Percentiles rank a stretch among this genome's conserved stretches.
Evolutionary conservation across 2,888 invertebrate genomes (phyloP).

Genomic region (Hecatera dysodea): DNA sequence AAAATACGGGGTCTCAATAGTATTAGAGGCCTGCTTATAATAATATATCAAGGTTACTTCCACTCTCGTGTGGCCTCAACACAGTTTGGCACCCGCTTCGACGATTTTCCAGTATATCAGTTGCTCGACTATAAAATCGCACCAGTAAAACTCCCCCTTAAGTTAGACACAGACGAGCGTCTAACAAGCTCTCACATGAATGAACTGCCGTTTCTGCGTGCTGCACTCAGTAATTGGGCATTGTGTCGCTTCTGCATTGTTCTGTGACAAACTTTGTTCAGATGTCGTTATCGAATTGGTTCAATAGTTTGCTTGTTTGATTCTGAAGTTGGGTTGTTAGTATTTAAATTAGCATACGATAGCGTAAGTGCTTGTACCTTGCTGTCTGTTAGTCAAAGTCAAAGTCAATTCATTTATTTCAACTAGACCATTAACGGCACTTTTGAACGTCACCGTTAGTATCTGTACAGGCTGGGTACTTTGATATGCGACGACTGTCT

Average conservation of each 20-base stretch:
- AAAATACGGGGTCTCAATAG: not conserved
- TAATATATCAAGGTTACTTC: too few relatives aligned
- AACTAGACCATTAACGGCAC: too few relatives aligned
- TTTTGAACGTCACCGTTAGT: too few relatives aligned
- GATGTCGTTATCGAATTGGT: slow-evolving; percentile 58
- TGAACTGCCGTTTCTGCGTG: slow-evolving; percentile 75
- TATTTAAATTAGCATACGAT: slow-evolving; percentile 37
- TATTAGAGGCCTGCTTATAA: not conserved
- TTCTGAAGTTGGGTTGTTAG: slow-evolving; percentile 27
- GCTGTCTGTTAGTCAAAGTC: slow-evolving; percentile 6
- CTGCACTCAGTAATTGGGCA: slow-evolving; percentile 79
- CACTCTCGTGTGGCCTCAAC: not conserved
- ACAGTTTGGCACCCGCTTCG: not conserved
- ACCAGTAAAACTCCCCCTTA: slow-evolving; percentile 51
- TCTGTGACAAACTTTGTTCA: slow-evolving; percentile 69
- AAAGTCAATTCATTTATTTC: too few relatives aligned
- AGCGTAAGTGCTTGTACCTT: not conserved
- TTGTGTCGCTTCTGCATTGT: slow-evolving; percentile 78
- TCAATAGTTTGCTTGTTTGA: slow-evolving; percentile 56
- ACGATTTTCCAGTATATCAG: not conserved
- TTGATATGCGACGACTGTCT: not conserved
- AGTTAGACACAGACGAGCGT: slow-evolving; percentile 74
- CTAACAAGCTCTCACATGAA: slow-evolving; percentile 82
- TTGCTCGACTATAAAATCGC: slow-evolving; percentile 34
- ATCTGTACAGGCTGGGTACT: not conserved